These are phyloP conservation scores for Platygyra sinensis DNA, from an alignment of 64 coral and sea anemone genomes.

Conservation along the genomic window DNA sequence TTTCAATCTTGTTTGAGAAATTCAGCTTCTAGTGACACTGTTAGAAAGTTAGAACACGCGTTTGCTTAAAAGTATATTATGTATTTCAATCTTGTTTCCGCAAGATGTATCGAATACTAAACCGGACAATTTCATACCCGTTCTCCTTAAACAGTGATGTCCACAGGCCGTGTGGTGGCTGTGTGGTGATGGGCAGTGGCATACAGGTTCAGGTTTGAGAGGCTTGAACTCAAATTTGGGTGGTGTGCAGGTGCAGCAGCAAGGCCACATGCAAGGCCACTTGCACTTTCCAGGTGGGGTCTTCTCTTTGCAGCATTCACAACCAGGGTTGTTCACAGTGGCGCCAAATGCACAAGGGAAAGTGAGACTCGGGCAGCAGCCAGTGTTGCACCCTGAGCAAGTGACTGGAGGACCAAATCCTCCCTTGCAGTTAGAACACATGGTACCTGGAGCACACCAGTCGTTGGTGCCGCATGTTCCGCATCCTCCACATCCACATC, in stretches of 20 bases:
- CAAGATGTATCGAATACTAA: too few species aligned
- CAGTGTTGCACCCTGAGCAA: conserved; percentile 55
- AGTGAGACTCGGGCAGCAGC: conserved; percentile 47
- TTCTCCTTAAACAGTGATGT: conserved; percentile 44
- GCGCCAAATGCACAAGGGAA: conserved; percentile 73
- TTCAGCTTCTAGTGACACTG: too few species aligned
- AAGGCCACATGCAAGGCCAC: conserved; percentile 79
- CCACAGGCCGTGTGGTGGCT: conserved; percentile 28
- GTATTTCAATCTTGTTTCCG: too few species aligned
- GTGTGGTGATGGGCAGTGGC: conserved; percentile 68
- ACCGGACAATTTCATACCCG: conserved; percentile 1
- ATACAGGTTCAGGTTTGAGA: conserved; percentile 70
- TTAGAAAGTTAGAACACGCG: too few species aligned
- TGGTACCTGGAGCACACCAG: conserved; percentile 57
- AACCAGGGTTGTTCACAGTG: conserved; percentile 64
- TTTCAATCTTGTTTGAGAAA: too few species aligned
- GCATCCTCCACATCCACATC: conserved; percentile 24
- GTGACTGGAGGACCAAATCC: conserved; percentile 50
- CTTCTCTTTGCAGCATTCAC: conserved; percentile 67
- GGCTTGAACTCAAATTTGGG: conserved; percentile 75
- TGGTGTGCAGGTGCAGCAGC: conserved; percentile 73
- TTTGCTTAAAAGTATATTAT: too few species aligned
- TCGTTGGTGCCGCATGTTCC: conserved; percentile 60
- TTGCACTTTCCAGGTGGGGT: conserved; percentile 72
- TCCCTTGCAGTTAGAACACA: conserved; percentile 52